Conservation (phyloP, 2,113 vertebrate species). For the Progne subis region DNA sequence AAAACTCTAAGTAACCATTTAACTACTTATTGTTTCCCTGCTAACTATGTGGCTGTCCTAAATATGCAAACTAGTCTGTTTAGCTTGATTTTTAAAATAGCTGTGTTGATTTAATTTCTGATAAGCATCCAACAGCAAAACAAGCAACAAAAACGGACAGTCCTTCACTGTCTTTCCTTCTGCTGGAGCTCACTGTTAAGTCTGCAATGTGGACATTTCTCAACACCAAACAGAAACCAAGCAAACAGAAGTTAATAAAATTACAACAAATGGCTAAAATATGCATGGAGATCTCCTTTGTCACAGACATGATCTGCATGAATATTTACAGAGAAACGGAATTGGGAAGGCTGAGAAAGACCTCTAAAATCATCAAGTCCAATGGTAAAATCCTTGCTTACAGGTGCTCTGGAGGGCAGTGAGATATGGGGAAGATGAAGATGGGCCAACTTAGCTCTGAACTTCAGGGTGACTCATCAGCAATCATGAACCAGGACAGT, state of each 20-base stretch:
- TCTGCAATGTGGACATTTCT: background rate
- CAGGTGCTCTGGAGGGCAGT: background rate
- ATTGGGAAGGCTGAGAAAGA: background rate
- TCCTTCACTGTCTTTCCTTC: background rate
- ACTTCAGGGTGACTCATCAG: background rate
- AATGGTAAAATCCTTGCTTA: background rate
- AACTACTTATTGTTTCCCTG: background rate
- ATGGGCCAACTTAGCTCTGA: background rate
- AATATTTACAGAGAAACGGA: background rate
- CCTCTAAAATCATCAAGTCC: background rate
- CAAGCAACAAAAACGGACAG: background rate
- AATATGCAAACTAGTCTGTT: background rate
- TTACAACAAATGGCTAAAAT: background rate
- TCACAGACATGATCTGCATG: background rate
- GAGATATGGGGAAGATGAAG: background rate
- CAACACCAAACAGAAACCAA: background rate
- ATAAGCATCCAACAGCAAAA: background rate
- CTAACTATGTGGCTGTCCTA: background rate
- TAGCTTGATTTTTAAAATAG: background rate
- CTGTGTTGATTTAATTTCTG: background rate
- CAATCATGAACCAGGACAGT: background rate
- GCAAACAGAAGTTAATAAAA: background rate
- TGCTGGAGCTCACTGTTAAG: background rate
- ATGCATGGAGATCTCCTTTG: background rate
- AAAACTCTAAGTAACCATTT: background rate